Evolutionary conservation across 2,888 invertebrate species (phyloP).

Genomic region (Trichogramma evanescens): DNA sequence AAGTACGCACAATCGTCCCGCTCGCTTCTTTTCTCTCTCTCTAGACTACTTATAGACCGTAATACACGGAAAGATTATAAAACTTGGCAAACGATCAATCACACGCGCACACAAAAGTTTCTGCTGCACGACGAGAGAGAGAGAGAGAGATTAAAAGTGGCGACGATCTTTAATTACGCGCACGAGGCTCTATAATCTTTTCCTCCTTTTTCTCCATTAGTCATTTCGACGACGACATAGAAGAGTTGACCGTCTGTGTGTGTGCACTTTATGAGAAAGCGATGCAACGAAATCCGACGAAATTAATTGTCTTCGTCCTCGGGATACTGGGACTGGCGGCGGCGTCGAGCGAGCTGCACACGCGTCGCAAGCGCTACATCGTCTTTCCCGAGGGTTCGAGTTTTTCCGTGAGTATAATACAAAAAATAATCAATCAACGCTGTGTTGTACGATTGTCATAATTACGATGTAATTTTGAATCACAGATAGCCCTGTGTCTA

Average conservation of each 20-base stretch:
- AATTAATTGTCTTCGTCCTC: not conserved
- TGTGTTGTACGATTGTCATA: not conserved
- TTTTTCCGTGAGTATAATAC: conserved; percentile 55
- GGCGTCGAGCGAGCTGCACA: conserved; percentile 41
- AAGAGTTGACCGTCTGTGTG: conserved; percentile 8
- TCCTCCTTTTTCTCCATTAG: no score
- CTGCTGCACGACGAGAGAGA: no score
- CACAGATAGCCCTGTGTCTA: conserved; percentile 54
- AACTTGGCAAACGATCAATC: no score
- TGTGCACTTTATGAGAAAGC: no score
- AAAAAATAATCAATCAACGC: conserved; percentile 1
- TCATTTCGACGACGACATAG: not conserved
- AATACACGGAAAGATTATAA: no score
- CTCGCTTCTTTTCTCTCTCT: no score
- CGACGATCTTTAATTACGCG: no score
- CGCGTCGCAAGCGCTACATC: conserved; percentile 58
- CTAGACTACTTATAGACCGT: no score
- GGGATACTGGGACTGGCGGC: conserved; percentile 20
- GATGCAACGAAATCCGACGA: not conserved
- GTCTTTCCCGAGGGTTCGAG: conserved; percentile 66
- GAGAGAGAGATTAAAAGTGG: no score
- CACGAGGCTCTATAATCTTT: no score
- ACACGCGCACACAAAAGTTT: no score
- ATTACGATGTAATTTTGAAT: conserved; percentile 4
- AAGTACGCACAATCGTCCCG: no score